phyloP scores from a whole-genome alignment of 2,797 vertebrate species.

The Odontamblyopus rebecca region DNA sequence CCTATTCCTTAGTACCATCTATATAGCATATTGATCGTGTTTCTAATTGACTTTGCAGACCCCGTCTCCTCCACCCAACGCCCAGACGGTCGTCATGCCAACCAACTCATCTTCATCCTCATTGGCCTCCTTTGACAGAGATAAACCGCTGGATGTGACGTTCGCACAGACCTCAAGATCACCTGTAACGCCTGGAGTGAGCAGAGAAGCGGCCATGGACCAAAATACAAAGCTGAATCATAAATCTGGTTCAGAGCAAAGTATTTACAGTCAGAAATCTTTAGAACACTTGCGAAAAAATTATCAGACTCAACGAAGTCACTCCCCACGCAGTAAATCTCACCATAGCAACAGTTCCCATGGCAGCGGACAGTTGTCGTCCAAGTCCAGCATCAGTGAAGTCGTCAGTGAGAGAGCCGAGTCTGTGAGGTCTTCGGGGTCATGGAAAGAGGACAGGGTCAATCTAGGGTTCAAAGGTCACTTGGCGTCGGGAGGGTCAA shows the following conservation, averaged over 20 bases:
- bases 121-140: slow-evolving; percentile 16
- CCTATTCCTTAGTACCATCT: too few relatives aligned
- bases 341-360: slow-evolving; percentile 37
- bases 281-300: slow-evolving; percentile 42
- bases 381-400: slow-evolving; percentile 55
- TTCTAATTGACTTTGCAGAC: slow-evolving; percentile 47
- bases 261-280: slow-evolving; percentile 46
- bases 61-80: slow-evolving; percentile 11
- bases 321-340: slow-evolving; percentile 24
- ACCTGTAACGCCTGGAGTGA: slow-evolving; percentile 12
- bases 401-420: slow-evolving; percentile 50
- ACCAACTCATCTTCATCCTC: slow-evolving; percentile 21
- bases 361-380: slow-evolving; percentile 36
- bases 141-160: slow-evolving; percentile 23
- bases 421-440: slow-evolving; percentile 45
- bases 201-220: slow-evolving; percentile 31
- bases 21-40: background rate
- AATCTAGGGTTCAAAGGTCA: slow-evolving; percentile 21
- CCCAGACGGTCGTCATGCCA: slow-evolving; percentile 11
- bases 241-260: slow-evolving; percentile 52
- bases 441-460: slow-evolving; percentile 19
- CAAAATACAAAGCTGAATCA: slow-evolving; percentile 33
- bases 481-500: slow-evolving; percentile 38
- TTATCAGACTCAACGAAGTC: slow-evolving; percentile 24
- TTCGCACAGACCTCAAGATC: slow-evolving; percentile 18